Conservation (phyloP, 2,797 vertebrate species). For the Sylvilagus floridanus region DNA sequence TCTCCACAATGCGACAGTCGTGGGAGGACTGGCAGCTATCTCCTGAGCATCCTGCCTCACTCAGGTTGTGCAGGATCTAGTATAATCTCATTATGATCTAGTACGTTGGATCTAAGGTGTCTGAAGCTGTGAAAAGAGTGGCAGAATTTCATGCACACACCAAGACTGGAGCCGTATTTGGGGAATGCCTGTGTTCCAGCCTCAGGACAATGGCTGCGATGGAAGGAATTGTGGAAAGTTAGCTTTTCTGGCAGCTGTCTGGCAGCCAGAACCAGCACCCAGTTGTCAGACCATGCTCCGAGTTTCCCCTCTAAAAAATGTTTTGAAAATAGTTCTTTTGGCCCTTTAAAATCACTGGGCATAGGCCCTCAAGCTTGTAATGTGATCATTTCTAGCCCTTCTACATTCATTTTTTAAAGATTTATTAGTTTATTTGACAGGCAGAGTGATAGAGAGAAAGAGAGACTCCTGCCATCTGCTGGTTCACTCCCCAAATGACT, state of each 20-base stretch:
- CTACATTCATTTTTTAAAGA: background rate
- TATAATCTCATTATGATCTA: background rate
- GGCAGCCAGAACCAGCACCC: too few species aligned
- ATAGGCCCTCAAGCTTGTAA: background rate
- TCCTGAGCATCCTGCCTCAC: background rate
- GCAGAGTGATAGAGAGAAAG: too few species aligned
- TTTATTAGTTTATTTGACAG: too few species aligned
- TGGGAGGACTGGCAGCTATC: background rate
- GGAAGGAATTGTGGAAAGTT: background rate
- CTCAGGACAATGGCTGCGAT: background rate
- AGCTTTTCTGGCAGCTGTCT: background rate
- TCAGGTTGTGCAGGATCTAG: background rate
- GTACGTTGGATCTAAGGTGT: background rate
- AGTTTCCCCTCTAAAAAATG: background rate
- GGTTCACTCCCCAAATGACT: too few species aligned
- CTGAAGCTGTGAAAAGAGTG: background rate
- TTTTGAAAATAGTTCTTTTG: background rate
- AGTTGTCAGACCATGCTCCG: background rate
- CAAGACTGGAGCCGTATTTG: conserved; percentile 31
- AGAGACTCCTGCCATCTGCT: too few species aligned
- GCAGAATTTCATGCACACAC: background rate
- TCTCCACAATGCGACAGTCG: rapidly evolving
- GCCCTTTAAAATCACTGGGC: background rate
- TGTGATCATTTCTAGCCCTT: background rate
- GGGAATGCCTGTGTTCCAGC: background rate